These are phyloP conservation scores for Saccopteryx bilineata DNA, from an alignment of 2,113 vertebrate species.

Conservation along the genomic window DNA sequence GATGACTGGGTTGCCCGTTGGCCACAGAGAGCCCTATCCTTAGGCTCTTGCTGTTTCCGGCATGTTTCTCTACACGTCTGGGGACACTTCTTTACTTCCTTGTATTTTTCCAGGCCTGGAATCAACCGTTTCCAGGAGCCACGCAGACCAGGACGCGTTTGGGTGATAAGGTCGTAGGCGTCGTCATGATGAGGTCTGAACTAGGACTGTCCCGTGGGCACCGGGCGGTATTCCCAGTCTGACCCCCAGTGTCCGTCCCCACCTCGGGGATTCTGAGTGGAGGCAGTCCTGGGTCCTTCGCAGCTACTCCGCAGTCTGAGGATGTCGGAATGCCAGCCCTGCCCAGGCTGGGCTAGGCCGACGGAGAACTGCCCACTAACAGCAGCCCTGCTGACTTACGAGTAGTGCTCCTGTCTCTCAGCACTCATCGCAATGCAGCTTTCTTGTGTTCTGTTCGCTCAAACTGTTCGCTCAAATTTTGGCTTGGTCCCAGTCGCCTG, in stretches of 20 bases:
- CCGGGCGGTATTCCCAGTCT: neutral
- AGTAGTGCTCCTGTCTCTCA: accelerated
- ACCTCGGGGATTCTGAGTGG: neutral
- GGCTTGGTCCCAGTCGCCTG: neutral
- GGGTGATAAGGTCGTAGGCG: neutral
- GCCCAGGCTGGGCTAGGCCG: neutral
- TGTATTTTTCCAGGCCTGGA: neutral
- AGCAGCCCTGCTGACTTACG: too few relatives aligned
- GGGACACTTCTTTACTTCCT: neutral
- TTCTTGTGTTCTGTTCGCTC: neutral
- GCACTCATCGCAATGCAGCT: neutral
- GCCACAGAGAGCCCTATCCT: neutral
- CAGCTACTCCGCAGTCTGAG: neutral
- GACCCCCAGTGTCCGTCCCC: neutral
- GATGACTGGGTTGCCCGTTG: neutral
- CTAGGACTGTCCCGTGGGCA: neutral
- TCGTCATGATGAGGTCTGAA: neutral
- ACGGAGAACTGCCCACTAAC: neutral
- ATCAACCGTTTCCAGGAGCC: neutral
- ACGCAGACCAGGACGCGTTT: neutral
- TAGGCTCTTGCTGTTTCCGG: neutral
- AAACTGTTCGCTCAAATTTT: neutral
- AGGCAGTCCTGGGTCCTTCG: neutral
- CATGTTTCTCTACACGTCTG: neutral
- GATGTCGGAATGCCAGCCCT: neutral